A percentile compares a stretch with the other conserved stretches of the same genome.
Conservation (phyloP, 1,140 invertebrate genomes). For the Camponotus floridanus region DNA sequence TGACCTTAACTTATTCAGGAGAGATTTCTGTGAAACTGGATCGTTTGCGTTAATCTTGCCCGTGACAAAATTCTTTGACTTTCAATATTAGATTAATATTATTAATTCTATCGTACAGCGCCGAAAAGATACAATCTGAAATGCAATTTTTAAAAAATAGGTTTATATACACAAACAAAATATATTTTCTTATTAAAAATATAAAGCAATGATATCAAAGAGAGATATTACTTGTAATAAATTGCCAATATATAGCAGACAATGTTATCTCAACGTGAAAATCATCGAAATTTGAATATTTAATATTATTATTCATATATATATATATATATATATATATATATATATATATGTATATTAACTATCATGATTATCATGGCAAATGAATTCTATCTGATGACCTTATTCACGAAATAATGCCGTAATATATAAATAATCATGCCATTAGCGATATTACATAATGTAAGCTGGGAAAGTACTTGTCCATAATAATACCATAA, state of each 20-base stretch:
- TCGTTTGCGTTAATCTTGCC: background rate
- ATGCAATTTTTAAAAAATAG: background rate
- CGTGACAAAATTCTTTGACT: conserved; percentile 13
- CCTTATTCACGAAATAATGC: conserved; percentile 41
- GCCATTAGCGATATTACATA: conserved; percentile 20
- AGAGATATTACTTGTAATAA: conserved; percentile 9
- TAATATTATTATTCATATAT: conserved; percentile 42
- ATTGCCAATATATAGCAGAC: background rate
- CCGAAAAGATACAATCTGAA: background rate
- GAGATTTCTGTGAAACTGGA: conserved; percentile 20
- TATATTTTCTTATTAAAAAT: conserved; percentile 5
- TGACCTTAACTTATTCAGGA: conserved; percentile 14
- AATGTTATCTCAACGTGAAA: conserved; percentile 39
- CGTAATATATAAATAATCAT: conserved; percentile 29
- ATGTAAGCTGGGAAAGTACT: background rate
- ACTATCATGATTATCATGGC: conserved; percentile 11
- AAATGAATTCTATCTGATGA: conserved; percentile 38
- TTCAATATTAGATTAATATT: background rate
- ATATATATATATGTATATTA: too few species aligned
- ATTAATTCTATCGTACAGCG: background rate
- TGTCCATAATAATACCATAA: background rate
- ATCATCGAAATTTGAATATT: conserved; percentile 55
- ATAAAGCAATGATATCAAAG: background rate
- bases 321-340: too few species aligned
- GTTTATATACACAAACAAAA: background rate